These are phyloP conservation scores for Semnopithecus entellus DNA, from an alignment of 2,113 vertebrate species.

Conservation along the genomic window DNA sequence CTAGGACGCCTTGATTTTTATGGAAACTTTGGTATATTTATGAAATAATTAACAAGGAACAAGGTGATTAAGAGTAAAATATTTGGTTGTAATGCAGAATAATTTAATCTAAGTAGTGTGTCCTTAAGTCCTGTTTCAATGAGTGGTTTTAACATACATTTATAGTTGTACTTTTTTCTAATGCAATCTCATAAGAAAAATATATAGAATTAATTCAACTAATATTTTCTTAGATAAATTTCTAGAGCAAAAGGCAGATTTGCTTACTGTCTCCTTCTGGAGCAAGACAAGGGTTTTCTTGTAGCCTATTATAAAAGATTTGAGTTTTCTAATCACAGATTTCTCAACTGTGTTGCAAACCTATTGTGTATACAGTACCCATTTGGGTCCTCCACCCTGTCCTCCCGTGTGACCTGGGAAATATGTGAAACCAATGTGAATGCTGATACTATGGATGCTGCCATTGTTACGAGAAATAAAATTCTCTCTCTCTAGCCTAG, in stretches of 20 bases:
- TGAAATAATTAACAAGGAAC: background rate
- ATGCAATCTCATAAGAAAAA: conserved; percentile 15
- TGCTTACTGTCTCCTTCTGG: background rate
- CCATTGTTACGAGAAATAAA: background rate
- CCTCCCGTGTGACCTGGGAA: fast-evolving
- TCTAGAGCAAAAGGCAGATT: background rate
- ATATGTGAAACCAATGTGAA: background rate
- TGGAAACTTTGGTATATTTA: background rate
- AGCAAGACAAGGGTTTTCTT: background rate
- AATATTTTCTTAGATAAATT: background rate
- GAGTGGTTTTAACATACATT: background rate
- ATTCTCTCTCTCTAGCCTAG: background rate
- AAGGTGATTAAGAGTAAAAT: background rate
- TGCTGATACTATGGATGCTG: background rate
- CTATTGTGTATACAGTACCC: fast-evolving
- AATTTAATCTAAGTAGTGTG: background rate
- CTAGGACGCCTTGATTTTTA: background rate
- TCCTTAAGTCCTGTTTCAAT: background rate
- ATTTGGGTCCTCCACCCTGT: background rate
- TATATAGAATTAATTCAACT: background rate
- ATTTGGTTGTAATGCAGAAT: background rate
- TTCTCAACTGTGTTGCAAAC: background rate
- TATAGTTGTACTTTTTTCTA: background rate
- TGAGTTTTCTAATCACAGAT: background rate
- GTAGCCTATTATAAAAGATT: background rate